Percentiles rank a stretch among this genome's conserved stretches.
Conservation (phyloP, 2,113 vertebrate genomes). For the Coturnix japonica region DNA sequence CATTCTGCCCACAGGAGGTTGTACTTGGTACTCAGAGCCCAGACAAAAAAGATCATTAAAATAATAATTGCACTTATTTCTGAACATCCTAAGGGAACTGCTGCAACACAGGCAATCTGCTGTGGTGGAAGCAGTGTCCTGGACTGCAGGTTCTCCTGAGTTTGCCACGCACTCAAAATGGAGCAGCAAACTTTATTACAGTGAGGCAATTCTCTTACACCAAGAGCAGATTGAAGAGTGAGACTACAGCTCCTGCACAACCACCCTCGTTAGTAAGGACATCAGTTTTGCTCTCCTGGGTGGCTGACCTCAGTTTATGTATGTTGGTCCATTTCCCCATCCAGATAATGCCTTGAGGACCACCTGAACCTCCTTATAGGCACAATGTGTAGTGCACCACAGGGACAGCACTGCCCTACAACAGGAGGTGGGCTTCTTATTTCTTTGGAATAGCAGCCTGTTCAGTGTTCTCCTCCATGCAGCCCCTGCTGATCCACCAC, state of each 20-base stretch:
- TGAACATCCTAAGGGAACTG: background rate
- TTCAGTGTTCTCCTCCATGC: background rate
- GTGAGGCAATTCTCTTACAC: background rate
- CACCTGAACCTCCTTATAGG: too few species aligned
- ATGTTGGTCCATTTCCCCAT: background rate
- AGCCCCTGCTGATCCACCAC: background rate
- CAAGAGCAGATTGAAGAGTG: background rate
- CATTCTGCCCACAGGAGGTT: fast-evolving
- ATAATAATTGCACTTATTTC: background rate
- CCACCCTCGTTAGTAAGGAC: background rate
- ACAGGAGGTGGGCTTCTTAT: background rate
- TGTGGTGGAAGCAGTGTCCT: background rate
- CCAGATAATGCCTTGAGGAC: background rate
- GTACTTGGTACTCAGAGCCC: fast-evolving
- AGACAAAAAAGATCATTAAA: background rate
- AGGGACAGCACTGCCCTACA: background rate
- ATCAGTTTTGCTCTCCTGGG: background rate
- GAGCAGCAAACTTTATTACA: background rate
- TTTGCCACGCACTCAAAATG: background rate
- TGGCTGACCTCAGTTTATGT: background rate
- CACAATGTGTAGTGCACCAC: background rate
- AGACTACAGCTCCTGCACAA: fast-evolving
- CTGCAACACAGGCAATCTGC: background rate
- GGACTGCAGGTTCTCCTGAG: background rate
- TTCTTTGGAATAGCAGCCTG: background rate